These are phyloP conservation scores for Phaenicophaeus curvirostris DNA, from an alignment of 2,797 vertebrate genomes.

Conservation along the genomic window DNA sequence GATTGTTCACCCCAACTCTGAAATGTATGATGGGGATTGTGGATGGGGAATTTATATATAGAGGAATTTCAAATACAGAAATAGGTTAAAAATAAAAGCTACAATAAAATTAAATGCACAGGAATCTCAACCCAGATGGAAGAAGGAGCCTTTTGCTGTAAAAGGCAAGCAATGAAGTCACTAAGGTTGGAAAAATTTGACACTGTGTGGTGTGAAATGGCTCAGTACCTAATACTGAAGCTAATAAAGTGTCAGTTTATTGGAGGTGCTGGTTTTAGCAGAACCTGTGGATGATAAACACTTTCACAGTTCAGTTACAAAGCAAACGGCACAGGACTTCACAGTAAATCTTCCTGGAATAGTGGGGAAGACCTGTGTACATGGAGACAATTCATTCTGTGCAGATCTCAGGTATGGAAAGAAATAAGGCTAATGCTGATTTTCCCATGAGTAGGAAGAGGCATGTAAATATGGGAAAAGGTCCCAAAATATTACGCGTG, in stretches of 20 bases:
- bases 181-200: background rate
- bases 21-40: accelerated
- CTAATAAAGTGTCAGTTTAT: background rate
- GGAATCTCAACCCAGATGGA: background rate
- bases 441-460: background rate
- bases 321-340: background rate
- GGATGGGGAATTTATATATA: background rate
- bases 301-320: accelerated
- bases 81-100: background rate
- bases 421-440: background rate
- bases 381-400: background rate
- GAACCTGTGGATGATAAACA: background rate
- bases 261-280: background rate
- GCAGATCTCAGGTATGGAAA: background rate
- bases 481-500: accelerated
- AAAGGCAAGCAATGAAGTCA: background rate
- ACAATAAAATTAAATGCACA: accelerated
- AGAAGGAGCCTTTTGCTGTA: background rate
- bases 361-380: background rate
- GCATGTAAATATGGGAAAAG: background rate
- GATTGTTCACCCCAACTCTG: background rate
- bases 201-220: background rate
- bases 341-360: background rate
- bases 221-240: background rate
- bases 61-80: background rate